These are phyloP conservation scores for Archips xylosteana DNA, from an alignment of 2,888 invertebrate genomes.

Conservation along the genomic window DNA sequence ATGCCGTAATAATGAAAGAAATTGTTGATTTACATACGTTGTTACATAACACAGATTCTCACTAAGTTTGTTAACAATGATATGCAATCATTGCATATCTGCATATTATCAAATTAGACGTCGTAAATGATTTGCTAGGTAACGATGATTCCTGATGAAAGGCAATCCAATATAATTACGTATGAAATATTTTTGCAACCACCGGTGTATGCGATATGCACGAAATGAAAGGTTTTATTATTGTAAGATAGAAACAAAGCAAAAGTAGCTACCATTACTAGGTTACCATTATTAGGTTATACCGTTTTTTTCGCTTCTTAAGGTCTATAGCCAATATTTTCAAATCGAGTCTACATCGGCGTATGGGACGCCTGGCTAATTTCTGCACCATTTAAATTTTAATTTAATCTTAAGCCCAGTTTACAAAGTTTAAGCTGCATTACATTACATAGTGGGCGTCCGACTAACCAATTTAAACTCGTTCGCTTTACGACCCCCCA, in stretches of 20 bases:
- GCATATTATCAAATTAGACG: conserved; percentile 2
- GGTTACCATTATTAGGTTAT: too few species aligned
- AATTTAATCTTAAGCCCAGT: too few species aligned
- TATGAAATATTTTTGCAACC: conserved; percentile 5
- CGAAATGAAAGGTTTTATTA: neutral
- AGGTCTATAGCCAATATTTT: too few species aligned
- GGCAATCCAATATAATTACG: neutral
- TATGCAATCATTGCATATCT: neutral
- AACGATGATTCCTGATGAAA: neutral
- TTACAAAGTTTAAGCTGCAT: too few species aligned
- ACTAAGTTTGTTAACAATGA: neutral
- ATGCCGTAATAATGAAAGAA: neutral
- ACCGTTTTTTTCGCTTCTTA: too few species aligned
- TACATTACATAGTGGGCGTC: too few species aligned
- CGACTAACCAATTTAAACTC: too few species aligned
- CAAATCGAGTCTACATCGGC: too few species aligned
- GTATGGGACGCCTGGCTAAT: too few species aligned
- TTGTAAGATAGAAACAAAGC: neutral
- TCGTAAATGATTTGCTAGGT: neutral
- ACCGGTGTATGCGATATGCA: neutral
- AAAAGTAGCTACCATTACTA: too few species aligned
- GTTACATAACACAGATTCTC: neutral
- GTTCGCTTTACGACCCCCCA: too few species aligned
- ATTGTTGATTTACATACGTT: neutral
- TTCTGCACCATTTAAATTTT: too few species aligned